Evolutionary conservation across 2,888 invertebrate species (phyloP).

Genomic region (Oligia fasciuncula): DNA sequence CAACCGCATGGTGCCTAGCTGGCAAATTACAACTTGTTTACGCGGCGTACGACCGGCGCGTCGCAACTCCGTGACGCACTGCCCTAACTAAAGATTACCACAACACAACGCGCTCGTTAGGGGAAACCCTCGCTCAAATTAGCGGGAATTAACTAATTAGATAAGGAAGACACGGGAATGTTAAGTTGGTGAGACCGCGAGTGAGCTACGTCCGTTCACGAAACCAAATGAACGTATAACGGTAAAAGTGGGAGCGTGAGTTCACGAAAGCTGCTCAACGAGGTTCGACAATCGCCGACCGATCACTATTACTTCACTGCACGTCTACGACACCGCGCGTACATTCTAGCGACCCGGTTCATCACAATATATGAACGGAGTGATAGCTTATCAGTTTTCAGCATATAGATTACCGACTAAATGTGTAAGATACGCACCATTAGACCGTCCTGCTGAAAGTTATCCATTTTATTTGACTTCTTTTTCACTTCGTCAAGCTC

Average conservation of each 20-base stretch:
- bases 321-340: slow-evolving; percentile 78
- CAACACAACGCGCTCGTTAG: slow-evolving; percentile 71
- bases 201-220: slow-evolving; percentile 82
- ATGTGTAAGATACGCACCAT: slow-evolving; percentile 79
- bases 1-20: slow-evolving; percentile 89
- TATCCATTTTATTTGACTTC: slow-evolving; percentile 83
- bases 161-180: slow-evolving; percentile 72
- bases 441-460: slow-evolving; percentile 80
- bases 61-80: slow-evolving; percentile 68
- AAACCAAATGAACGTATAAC: slow-evolving; percentile 89
- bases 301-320: slow-evolving; percentile 84
- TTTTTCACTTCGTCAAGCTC: slow-evolving; percentile 73
- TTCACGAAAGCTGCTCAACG: slow-evolving; percentile 87
- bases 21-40: slow-evolving; percentile 85
- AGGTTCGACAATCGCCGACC: slow-evolving; percentile 78
- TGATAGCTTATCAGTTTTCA: slow-evolving; percentile 81
- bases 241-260: slow-evolving; percentile 87
- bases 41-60: slow-evolving; percentile 72
- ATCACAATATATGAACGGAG: slow-evolving; percentile 68
- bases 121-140: slow-evolving; percentile 76
- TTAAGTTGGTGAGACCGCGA: slow-evolving; percentile 71
- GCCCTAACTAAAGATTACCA: slow-evolving; percentile 61
- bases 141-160: slow-evolving; percentile 76
- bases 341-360: slow-evolving; percentile 67
- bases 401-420: slow-evolving; percentile 63